These are phyloP conservation scores for Hypotaenidia philippensis DNA, from an alignment of 2,797 vertebrate species.

Conservation along the genomic window DNA sequence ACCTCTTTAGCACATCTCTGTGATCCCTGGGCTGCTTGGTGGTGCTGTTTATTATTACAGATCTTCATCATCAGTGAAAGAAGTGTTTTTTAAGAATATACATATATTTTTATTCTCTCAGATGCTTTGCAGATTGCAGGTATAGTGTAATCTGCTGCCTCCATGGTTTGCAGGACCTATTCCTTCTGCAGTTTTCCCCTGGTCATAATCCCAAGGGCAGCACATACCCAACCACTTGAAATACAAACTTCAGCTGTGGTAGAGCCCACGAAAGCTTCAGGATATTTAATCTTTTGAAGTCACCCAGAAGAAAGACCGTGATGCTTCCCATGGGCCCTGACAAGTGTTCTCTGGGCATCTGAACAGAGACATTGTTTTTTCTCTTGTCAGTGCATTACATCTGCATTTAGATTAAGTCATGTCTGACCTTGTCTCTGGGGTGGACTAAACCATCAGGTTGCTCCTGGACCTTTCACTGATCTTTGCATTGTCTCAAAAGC, in stretches of 20 bases:
- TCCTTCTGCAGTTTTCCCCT: background rate
- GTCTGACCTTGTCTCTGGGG: background rate
- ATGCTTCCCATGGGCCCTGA: background rate
- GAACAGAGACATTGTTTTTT: background rate
- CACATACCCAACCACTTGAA: background rate
- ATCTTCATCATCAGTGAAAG: background rate
- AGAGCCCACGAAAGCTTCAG: background rate
- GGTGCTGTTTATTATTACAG: background rate
- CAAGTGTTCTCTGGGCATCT: background rate
- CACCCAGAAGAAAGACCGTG: background rate
- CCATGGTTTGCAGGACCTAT: background rate
- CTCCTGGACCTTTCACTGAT: background rate
- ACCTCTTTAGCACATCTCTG: background rate
- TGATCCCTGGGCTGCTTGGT: background rate
- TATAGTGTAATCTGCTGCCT: background rate
- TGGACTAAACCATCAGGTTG: background rate
- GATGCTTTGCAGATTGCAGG: background rate
- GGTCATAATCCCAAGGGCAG: background rate
- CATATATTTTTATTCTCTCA: background rate
- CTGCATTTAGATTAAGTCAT: background rate
- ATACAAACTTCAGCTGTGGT: background rate
- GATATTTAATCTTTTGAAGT: background rate
- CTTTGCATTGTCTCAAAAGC: background rate
- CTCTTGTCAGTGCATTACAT: background rate
- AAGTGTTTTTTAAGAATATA: background rate